phyloP scores from a whole-genome alignment of 1,140 invertebrate species.

The Intoshia linei region DNA sequence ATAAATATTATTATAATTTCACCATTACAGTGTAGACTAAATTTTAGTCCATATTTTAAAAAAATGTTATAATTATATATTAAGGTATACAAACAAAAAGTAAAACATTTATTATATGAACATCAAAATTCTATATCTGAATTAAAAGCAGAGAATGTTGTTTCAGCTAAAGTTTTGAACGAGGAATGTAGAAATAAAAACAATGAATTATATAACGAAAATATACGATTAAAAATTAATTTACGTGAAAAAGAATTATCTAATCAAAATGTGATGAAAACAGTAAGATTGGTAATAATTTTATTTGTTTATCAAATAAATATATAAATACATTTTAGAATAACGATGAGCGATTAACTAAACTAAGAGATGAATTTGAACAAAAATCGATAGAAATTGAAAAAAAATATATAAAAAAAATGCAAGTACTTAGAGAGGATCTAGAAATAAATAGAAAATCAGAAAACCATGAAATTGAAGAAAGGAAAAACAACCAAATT shows the following conservation, averaged over 20 bases:
- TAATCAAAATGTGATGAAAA: conserved; percentile 31
- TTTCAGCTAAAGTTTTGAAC: conserved; percentile 36
- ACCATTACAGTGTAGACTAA: too few species aligned
- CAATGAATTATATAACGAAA: conserved; percentile 39
- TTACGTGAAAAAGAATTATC: conserved; percentile 36
- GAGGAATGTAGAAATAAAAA: conserved; percentile 40
- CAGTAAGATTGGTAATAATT: conserved; percentile 28
- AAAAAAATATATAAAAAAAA: conserved; percentile 41
- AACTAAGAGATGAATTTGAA: conserved; percentile 35
- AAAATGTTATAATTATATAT: not conserved
- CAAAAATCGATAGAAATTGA: conserved; percentile 40
- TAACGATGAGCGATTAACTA: conserved; percentile 31
- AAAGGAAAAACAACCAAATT: conserved; percentile 52
- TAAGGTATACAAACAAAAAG: conserved; percentile 47
- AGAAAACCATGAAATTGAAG: conserved; percentile 43
- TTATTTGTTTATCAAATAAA: conserved; percentile 2
- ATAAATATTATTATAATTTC: not conserved
- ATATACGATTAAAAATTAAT: conserved; percentile 35
- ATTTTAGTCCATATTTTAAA: not conserved
- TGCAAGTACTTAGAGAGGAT: conserved; percentile 35
- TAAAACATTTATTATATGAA: conserved; percentile 59
- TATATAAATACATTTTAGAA: conserved; percentile 17
- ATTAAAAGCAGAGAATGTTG: conserved; percentile 38
- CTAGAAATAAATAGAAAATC: conserved; percentile 34
- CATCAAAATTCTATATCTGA: conserved; percentile 47